Base-by-base conservation (phyloP, 2,113 vertebrate genomes). In the Ciconia stormi region DNA sequence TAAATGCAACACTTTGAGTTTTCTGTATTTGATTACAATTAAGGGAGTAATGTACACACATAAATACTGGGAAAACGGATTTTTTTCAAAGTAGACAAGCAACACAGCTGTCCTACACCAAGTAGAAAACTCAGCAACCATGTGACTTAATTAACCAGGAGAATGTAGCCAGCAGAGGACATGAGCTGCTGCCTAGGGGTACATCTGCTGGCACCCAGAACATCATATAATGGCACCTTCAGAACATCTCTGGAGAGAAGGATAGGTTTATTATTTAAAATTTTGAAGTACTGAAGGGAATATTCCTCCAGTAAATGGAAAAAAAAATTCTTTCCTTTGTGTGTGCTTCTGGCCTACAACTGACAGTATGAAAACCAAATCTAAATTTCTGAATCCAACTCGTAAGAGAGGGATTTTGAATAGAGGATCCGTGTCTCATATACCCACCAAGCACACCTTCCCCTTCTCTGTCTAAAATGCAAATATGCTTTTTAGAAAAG, bases 1-100 rank as follows among this genome's bases (percentile, higher is more conserved):
- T 89, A 79, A 94, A 79, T 61, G 32, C 21, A 79, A 15, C 40
- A 17, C 11, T 96, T 91, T 26, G 49, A 89, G 38, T 12, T 77
- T 85, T 89, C 94, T 93, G 77, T n/a, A 46, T 73, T 50, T 59
- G 49, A 84, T 95, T 97, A 82, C 26, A 88, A 93, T 87, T 91
- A 30, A 87, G 38, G 95, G 17, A 59, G 21, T 55, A 74, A 63
- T 29, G 40, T 73, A n/a, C 7, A 46, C 18, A 19, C 44, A 62
- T 14, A 82, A 72, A 69, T 73, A 70, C 14, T 67, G 47, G 40
- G 42, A 63, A 84, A 95, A 79, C 2, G 29, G 25, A 4, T 19
- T 66, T 72, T 87, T 79, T 92, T 81, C 32, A 38, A 80, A 74
- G 26, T n/a, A 90, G 44, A 52, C 13, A 77, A 87, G 58, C 10